Evolutionary conservation across 2,113 vertebrate species (phyloP).

Genomic region (Rhagologus leucostigma): DNA sequence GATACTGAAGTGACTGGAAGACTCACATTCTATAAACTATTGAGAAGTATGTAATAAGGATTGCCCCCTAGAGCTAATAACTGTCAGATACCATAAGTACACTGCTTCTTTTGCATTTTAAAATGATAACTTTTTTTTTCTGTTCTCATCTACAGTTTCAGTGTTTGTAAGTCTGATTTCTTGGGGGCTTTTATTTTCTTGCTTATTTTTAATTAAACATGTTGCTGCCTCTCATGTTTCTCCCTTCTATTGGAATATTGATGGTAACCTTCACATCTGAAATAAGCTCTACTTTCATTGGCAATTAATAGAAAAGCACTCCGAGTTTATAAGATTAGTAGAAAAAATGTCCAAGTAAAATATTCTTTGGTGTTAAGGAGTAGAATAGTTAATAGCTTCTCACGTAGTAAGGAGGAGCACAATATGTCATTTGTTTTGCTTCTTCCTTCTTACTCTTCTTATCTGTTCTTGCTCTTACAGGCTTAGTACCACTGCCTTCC

Average conservation of each 20-base stretch:
- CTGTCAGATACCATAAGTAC: neutral
- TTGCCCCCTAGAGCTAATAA: neutral
- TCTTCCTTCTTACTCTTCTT: neutral
- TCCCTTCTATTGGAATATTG: neutral
- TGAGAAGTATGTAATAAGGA: neutral
- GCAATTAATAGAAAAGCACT: neutral
- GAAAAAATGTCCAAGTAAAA: neutral
- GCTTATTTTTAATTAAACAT: neutral
- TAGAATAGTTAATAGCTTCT: neutral
- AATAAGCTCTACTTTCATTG: neutral
- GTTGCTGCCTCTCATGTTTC: neutral
- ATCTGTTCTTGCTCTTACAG: neutral
- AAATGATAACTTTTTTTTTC: neutral
- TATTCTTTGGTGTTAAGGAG: neutral
- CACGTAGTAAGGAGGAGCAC: neutral
- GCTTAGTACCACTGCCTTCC: neutral
- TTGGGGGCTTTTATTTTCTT: neutral
- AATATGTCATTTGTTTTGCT: neutral
- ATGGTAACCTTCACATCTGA: neutral
- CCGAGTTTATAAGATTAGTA: neutral
- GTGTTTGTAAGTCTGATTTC: neutral
- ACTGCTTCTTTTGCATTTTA: neutral
- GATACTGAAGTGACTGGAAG: neutral
- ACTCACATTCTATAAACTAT: neutral
- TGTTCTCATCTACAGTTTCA: neutral